Conservation (phyloP, 2,888 invertebrate genomes). For the Eilema griseolum region DNA sequence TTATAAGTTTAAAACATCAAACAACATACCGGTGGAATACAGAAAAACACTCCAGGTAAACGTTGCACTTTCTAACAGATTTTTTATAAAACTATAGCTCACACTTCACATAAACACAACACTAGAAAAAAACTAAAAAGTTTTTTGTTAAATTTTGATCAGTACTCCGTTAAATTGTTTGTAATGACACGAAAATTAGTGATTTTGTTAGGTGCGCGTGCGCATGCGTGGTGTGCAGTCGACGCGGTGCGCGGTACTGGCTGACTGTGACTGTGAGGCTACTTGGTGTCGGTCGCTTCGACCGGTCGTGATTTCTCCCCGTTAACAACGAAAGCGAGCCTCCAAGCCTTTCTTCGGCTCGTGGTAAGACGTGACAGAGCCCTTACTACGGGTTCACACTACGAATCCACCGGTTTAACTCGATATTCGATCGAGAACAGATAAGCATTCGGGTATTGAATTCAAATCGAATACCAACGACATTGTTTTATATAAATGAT, state of each 20-base stretch:
- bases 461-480: neutral
- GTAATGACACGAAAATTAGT: constrained; percentile 49
- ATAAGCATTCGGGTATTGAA: neutral
- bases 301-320: constrained; percentile 86
- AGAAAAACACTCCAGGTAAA: constrained; percentile 71
- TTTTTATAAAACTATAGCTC: constrained; percentile 50
- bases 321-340: constrained; percentile 85
- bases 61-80: constrained; percentile 67
- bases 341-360: constrained; percentile 79
- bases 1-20: constrained; percentile 60
- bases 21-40: constrained; percentile 72
- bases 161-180: constrained; percentile 25
- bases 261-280: constrained; percentile 52
- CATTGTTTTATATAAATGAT: neutral
- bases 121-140: constrained; percentile 30
- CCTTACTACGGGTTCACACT: constrained; percentile 64
- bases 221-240: constrained; percentile 53
- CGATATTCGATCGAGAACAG: neutral
- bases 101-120: constrained; percentile 49
- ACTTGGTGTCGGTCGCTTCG: constrained; percentile 62
- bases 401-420: neutral
- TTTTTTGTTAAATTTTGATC: constrained; percentile 20
- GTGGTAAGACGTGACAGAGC: constrained; percentile 72
- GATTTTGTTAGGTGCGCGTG: constrained; percentile 29
- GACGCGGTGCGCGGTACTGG: constrained; percentile 70